phyloP scores from a whole-genome alignment of 2,797 vertebrate species.

The Momotus momota region DNA sequence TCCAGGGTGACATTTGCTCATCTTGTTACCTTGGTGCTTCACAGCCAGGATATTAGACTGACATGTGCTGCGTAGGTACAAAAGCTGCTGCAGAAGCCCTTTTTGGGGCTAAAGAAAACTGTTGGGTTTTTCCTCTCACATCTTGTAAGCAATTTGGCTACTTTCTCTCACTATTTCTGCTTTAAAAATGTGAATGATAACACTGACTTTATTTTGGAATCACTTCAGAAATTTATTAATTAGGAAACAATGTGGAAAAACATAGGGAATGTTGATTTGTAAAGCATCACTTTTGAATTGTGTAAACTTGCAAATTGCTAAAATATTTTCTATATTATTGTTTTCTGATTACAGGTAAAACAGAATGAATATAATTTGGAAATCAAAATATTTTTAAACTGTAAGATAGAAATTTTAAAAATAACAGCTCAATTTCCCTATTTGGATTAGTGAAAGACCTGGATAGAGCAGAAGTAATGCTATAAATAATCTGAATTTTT shows the following conservation, averaged over 20 bases:
- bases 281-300: neutral
- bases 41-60: neutral
- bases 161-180: neutral
- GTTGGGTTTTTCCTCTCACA: neutral
- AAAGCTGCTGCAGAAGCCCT: neutral
- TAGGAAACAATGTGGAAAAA: neutral
- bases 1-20: neutral
- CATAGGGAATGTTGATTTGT: neutral
- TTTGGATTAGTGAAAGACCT: neutral
- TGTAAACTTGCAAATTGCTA: neutral
- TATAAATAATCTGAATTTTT: neutral
- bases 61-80: neutral
- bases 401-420: neutral
- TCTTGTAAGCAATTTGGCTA: neutral
- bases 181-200: neutral
- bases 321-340: neutral
- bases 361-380: neutral
- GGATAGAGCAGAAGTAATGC: neutral
- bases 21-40: neutral
- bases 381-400: neutral
- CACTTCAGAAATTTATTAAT: neutral
- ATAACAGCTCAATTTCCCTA: neutral
- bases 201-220: neutral
- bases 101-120: neutral
- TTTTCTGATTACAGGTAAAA: neutral